phyloP scores from a whole-genome alignment of 1,140 invertebrate species.

The Nebria ingens region DNA sequence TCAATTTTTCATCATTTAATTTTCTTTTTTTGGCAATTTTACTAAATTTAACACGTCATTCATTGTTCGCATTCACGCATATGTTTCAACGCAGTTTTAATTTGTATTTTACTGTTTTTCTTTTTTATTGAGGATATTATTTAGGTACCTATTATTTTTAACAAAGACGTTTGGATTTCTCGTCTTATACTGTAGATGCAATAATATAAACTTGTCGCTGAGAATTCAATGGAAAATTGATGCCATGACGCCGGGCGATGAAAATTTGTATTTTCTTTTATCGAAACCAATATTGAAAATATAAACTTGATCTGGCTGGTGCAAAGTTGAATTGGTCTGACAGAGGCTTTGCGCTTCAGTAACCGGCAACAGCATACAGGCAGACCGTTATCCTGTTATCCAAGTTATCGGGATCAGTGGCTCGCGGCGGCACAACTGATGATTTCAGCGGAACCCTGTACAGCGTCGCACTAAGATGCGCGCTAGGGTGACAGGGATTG shows the following conservation, averaged over 20 bases:
- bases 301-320: not conserved
- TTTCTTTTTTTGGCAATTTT: conserved; percentile 5
- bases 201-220: no score
- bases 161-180: no score
- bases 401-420: conserved; percentile 5
- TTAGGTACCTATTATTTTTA: no score
- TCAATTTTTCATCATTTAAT: conserved; percentile 10
- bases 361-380: not conserved
- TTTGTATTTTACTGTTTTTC: no score
- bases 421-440: conserved; percentile 1
- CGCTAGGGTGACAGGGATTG: not conserved
- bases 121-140: no score
- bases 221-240: no score
- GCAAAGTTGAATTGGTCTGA: not conserved
- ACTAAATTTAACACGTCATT: conserved; percentile 9
- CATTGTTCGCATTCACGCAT: not conserved
- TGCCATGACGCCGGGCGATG: no score
- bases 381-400: conserved; percentile 5
- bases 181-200: no score
- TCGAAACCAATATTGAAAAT: no score
- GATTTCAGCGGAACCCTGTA: no score
- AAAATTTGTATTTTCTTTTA: no score
- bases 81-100: no score
- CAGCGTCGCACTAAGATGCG: not conserved
- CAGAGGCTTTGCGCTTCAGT: not conserved